These are phyloP conservation scores for Lasioglossum calceatum DNA, from an alignment of 2,888 invertebrate species.

Conservation along the genomic window DNA sequence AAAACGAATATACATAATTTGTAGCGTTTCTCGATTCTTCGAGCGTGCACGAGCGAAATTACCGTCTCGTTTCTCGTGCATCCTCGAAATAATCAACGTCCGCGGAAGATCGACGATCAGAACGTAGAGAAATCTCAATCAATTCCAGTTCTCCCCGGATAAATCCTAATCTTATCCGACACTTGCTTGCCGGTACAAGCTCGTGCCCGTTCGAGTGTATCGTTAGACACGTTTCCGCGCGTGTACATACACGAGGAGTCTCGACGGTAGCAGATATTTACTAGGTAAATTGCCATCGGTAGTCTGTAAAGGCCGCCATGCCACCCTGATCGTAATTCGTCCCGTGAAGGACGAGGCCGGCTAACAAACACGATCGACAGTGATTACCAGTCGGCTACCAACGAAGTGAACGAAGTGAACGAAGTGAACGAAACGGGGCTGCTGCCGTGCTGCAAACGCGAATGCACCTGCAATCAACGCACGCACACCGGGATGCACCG, in stretches of 20 bases:
- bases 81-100: not conserved
- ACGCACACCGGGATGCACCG: conserved; percentile 16
- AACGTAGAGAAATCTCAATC: not conserved
- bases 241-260: conserved; percentile 2
- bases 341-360: conserved; percentile 60
- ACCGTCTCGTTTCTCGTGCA: conserved; percentile 1
- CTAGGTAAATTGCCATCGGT: conserved; percentile 32
- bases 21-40: not conserved
- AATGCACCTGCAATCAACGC: conserved; percentile 66
- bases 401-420: not conserved
- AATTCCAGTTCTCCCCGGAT: conserved; percentile 18
- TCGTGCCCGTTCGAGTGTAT: conserved; percentile 3
- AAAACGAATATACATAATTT: not conserved
- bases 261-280: conserved; percentile 5
- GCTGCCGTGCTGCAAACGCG: conserved; percentile 13
- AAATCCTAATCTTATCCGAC: conserved; percentile 35
- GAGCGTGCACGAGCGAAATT: not conserved
- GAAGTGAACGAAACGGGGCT: conserved; percentile 8
- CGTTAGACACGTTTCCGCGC: conserved; percentile 7
- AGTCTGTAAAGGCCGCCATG: conserved; percentile 29
- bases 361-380: conserved; percentile 71
- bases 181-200: not conserved
- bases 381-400: conserved; percentile 62
- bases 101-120: not conserved
- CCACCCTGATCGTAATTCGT: conserved; percentile 62